Percentiles rank a stretch among this genome's conserved stretches.
Evolutionary conservation across 2,888 invertebrate genomes (phyloP).

Genomic region (Amiota minor): DNA sequence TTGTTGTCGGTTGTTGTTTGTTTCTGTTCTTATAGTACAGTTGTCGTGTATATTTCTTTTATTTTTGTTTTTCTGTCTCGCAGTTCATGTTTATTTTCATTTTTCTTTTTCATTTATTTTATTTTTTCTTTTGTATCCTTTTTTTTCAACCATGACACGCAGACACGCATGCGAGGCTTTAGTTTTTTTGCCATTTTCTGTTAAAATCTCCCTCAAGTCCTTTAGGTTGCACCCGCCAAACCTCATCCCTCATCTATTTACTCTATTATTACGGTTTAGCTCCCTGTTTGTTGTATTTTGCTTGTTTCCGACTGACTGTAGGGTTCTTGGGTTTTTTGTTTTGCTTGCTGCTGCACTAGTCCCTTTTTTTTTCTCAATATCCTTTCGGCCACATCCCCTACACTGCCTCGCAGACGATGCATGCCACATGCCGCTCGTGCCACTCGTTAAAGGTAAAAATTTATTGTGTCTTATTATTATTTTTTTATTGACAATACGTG

Average conservation of each 20-base stretch:
- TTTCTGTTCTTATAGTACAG: slow-evolving; percentile 41
- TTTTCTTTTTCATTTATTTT: slow-evolving; percentile 49
- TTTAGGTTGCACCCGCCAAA: neutral
- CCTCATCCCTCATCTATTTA: neutral
- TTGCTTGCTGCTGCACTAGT: slow-evolving; percentile 20
- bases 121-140: slow-evolving; percentile 2
- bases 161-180: slow-evolving; percentile 18
- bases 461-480: slow-evolving; percentile 70
- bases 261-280: neutral
- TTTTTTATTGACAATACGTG: slow-evolving; percentile 72
- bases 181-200: neutral
- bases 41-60: slow-evolving; percentile 55
- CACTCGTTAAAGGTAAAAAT: slow-evolving; percentile 67
- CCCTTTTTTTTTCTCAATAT: slow-evolving; percentile 24
- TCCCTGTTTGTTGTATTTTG: slow-evolving; percentile 17
- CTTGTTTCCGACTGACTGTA: neutral
- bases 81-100: slow-evolving; percentile 59
- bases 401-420: slow-evolving; percentile 22
- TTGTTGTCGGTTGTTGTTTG: slow-evolving; percentile 41
- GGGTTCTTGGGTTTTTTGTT: neutral
- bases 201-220: neutral
- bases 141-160: neutral
- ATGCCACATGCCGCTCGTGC: slow-evolving; percentile 7
- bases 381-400: slow-evolving; percentile 20
- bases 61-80: neutral